Evolutionary conservation across 2,888 invertebrate species (phyloP).

Genomic region (Polydrusus tereticollis): DNA sequence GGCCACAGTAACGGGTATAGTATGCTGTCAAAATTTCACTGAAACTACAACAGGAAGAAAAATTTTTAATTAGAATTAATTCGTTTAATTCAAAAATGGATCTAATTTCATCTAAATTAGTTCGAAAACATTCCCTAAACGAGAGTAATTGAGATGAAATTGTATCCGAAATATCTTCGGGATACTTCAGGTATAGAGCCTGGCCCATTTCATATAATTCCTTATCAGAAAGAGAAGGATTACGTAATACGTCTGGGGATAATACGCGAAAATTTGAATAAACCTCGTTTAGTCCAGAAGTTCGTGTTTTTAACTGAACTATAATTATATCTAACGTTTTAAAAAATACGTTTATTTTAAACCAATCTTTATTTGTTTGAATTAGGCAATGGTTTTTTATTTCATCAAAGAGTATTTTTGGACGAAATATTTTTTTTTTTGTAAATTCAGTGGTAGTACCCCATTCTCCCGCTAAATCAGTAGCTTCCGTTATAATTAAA

Average conservation of each 20-base stretch:
- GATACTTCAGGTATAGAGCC: neutral
- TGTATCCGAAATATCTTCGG: slow-evolving; percentile 9
- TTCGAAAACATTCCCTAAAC: neutral
- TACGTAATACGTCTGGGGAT: neutral
- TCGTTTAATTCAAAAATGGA: slow-evolving; percentile 1
- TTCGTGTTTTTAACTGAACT: slow-evolving; percentile 12
- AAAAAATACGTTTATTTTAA: slow-evolving; percentile 15
- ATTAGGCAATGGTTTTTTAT: slow-evolving; percentile 32
- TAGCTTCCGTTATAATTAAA: slow-evolving; percentile 36
- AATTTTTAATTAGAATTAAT: slow-evolving; percentile 11
- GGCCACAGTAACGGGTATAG: slow-evolving; percentile 3
- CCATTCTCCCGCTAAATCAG: slow-evolving; percentile 33
- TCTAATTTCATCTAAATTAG: neutral
- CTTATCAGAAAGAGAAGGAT: slow-evolving; percentile 2
- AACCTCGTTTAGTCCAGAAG: neutral
- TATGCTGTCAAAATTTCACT: slow-evolving; percentile 8
- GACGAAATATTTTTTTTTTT: slow-evolving; percentile 35
- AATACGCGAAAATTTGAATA: neutral
- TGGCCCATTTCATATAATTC: slow-evolving; percentile 10
- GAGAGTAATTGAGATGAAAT: slow-evolving; percentile 3
- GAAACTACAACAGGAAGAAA: slow-evolving; percentile 1
- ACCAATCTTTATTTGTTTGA: slow-evolving; percentile 19
- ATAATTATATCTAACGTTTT: slow-evolving; percentile 15
- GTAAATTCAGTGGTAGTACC: slow-evolving; percentile 9
- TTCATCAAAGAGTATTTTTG: slow-evolving; percentile 22